Conservation (phyloP, 2,888 invertebrate species). For the Platypus cylindrus region DNA sequence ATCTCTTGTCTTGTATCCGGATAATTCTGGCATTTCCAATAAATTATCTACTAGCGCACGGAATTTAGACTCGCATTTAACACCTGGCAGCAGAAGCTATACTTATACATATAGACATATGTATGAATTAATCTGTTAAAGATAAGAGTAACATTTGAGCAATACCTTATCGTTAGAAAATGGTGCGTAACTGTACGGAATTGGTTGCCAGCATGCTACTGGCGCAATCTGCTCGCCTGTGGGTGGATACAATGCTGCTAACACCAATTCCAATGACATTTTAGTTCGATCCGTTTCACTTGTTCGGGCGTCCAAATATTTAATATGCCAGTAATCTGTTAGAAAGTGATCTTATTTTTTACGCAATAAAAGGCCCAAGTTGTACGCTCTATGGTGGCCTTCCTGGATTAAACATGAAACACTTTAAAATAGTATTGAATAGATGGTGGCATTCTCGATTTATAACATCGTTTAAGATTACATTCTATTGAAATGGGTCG, state of each 20-base stretch:
- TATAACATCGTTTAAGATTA: too few relatives aligned
- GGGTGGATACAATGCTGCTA: slow-evolving; percentile 58
- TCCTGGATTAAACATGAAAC: too few relatives aligned
- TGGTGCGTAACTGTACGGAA: slow-evolving; percentile 21
- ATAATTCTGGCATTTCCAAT: too few relatives aligned
- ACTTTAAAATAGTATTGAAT: too few relatives aligned
- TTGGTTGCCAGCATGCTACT: slow-evolving; percentile 24
- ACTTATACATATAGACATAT: too few relatives aligned
- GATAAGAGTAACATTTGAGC: too few relatives aligned
- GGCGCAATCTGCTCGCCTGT: slow-evolving; percentile 41
- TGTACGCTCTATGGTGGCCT: slow-evolving; percentile 1
- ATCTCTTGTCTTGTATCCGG: too few relatives aligned
- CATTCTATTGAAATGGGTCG: too few relatives aligned
- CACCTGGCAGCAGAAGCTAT: too few relatives aligned
- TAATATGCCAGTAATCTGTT: slow-evolving; percentile 40
- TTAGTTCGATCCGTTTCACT: slow-evolving; percentile 59
- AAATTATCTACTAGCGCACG: too few relatives aligned
- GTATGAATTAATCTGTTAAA: too few relatives aligned
- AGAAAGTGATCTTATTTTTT: slow-evolving; percentile 3
- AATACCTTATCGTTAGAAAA: slow-evolving; percentile 17
- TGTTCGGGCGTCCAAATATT: slow-evolving; percentile 46
- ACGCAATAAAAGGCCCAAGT: not conserved
- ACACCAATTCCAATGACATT: slow-evolving; percentile 53
- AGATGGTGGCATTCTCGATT: not conserved
- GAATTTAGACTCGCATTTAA: too few relatives aligned